Base-by-base conservation (phyloP, 64 coral and sea anemone genomes). In the Anthopleura sola region DNA sequence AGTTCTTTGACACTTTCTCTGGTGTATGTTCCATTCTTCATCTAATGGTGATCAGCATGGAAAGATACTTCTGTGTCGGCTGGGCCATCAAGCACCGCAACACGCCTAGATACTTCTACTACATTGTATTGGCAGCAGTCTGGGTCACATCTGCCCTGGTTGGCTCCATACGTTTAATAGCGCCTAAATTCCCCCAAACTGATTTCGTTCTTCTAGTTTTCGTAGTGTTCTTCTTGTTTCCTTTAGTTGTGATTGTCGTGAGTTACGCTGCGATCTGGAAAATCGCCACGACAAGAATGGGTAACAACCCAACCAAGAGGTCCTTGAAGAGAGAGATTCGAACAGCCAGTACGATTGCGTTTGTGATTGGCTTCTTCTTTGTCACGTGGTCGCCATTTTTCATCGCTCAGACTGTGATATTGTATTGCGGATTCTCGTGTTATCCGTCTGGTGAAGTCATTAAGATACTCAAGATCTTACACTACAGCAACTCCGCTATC, bases 351-450 rank as follows among this genome's bases (percentile, higher is more conserved):
- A 96, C 94, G 36, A 96, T 96, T 26, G 94, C 94, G 18, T 96
- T 96, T 68, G 94, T 96, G 78, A 96, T 96, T 76, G 94, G 94
- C 3, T 96, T 96, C 77, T 96, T 96, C 31, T 54, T 96, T n/a
- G 14, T 96, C 69, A 87, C 90, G 6, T 96, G 90, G 94, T 91
- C 90, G 9, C 90, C 90, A n/a, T 96, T 96, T 38, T 96, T 96
- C 68, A 81, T 96, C 19, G 86, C 85, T 2, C 66, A 81, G 9
- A 60, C 91, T 21, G 83, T 90, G 19, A 83, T 78, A 10, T 23
- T 79, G 39, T 79, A 79, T 79, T 79, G 36, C 34, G 36, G 76
- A 15, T 17, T 28, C 6, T 15, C 15, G 16, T 79, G 76, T 23
- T 79, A 48, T 20, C 37, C 44, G 8, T 24, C 21, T 5, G 10